Base-by-base conservation (phyloP, 2,888 invertebrate genomes). In the Galeopsomyia nigrocyanea region DNA sequence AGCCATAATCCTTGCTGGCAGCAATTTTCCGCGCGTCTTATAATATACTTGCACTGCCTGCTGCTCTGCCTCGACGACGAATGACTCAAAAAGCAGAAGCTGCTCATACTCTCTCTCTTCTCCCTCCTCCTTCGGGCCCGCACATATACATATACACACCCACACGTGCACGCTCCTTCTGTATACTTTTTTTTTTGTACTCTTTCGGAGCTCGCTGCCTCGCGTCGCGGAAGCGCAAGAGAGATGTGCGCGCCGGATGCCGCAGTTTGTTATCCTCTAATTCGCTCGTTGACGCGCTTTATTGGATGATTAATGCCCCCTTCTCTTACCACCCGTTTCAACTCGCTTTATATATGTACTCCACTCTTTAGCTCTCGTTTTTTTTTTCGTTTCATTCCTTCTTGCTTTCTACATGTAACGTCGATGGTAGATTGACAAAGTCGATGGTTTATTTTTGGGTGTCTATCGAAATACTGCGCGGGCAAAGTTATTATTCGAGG, bases 291-390 rank as follows among this genome's bases (percentile, higher is more conserved):
- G 66, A 21, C 66, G 50, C 19, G 26, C 49, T 62, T 62, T 56
- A 68, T 68, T 62, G 62, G 47, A 62, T 62, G 68, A 62, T 68
- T 68, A 62, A 68, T 61, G 68, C 19, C n/a, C 10, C 26, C 14
- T 14, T 10, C 10, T 13, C 39, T 7, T 10, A 7, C 39, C 39
- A 1, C 39, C 1, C 31, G n/a, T 5, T n/a, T n/a, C 61, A 21
- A 19, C 19, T 17, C 17, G 49, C 19, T 17, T 21, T 39, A n/a
- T n/a, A n/a, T n/a, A n/a, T n/a, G 14, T 47, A 2, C 13, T 3
- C 56, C n/a, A 26, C 5, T 49, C 22, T 19, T n/a, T 21, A 10
- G 26, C 9, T 57, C 31, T 26, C 14, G 22, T 16, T 57, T 26
- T 26, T 26, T 26, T 22, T 17, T 39, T 17, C 31, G 17, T 58